These are phyloP conservation scores for Biston betularia DNA, from an alignment of 2,888 invertebrate species.

Conservation along the genomic window DNA sequence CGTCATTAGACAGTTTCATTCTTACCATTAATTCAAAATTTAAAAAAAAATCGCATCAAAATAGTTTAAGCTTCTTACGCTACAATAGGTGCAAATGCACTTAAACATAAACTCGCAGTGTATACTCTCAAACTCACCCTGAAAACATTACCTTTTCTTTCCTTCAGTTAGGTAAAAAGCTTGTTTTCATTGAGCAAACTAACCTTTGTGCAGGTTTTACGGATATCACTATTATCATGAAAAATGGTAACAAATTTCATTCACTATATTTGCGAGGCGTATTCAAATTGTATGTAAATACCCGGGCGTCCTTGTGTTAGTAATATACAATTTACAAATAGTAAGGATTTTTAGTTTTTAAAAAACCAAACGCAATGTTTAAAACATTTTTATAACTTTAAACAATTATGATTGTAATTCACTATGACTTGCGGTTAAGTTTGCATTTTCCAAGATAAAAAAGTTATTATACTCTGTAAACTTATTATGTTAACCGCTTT, in stretches of 20 bases:
- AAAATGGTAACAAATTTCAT: conserved; percentile 41
- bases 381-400: too few relatives aligned
- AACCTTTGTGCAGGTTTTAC: conserved; percentile 24
- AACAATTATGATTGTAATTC: too few relatives aligned
- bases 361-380: too few relatives aligned
- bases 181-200: conserved; percentile 9
- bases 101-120: not conserved
- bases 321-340: conserved; percentile 4
- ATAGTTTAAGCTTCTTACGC: too few relatives aligned
- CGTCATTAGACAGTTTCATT: too few relatives aligned
- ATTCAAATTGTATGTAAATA: conserved; percentile 75
- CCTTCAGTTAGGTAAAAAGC: not conserved
- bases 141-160: not conserved
- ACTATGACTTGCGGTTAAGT: too few relatives aligned
- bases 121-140: not conserved
- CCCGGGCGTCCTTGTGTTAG: conserved; percentile 45
- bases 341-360: conserved; percentile 17
- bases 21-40: too few relatives aligned
- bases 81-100: too few relatives aligned
- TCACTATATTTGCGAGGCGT: conserved; percentile 50
- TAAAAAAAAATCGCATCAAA: too few relatives aligned
- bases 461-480: too few relatives aligned
- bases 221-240: conserved; percentile 41
- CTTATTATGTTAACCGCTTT: too few relatives aligned
- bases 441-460: too few relatives aligned